Base-by-base conservation (phyloP, 2,888 invertebrate genomes). In the Lasioglossum pauxillum region DNA sequence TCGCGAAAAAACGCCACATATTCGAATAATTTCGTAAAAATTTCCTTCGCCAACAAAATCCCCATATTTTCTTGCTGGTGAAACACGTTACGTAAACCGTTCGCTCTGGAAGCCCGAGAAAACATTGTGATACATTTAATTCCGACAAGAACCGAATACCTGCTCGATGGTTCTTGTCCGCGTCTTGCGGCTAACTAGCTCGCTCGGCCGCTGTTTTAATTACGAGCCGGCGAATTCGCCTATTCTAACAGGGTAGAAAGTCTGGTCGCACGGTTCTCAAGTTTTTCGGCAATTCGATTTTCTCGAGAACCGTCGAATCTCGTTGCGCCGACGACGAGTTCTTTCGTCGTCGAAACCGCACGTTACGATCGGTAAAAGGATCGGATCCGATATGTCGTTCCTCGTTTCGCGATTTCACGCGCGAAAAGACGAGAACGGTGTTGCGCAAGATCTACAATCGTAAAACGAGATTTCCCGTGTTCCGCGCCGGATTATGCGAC, bases 381-480 rank as follows among this genome's bases (percentile, higher is more conserved):
- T 19, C 46, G 76, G 76, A 46, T 64, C 76, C 60, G 73, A 74
- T n/a, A 83, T 60, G 67, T 38, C 64, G 53, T 57, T 86, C 74
- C 49, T 69, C 69, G 60, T 44, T 60, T 69, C 64, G 74, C 87
- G 82, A 79, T 79, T 82, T 35, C 76, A 46, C 35, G 49, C 60
- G 53, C 49, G 27, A 74, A 57, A 73, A 81, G 57, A 78, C 72
- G 75, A 46, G 31, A n/a, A 8, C 38, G 35, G 31, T 44, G 60
- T 86, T 86, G 67, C 73, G 67, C 69, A 86, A 86, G 31, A 53
- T 16, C 49, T 19, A 35, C 64, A 86, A 86, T 81, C 46, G 79
- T 74, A 46, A 73, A 41, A 31, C 49, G 31, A 41, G 60, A 80
- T 75, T 69, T 75, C 53, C 49, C 31, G 38, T 23, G 75, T 41